Base-by-base conservation (phyloP, 2,113 vertebrate genomes). In the Glaucomys volans region DNA sequence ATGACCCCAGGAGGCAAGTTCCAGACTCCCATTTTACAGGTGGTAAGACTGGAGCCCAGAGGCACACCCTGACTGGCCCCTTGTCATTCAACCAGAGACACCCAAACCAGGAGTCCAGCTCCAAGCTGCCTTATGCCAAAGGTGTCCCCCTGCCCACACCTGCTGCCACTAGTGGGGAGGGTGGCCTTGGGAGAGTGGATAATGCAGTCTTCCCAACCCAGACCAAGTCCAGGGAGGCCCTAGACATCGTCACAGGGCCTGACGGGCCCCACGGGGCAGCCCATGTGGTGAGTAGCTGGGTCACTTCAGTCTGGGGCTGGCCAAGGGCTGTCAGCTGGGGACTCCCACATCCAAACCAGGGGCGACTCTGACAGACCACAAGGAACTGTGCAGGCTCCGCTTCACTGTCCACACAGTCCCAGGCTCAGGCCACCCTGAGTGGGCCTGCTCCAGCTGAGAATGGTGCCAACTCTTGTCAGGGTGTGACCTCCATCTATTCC, bases 371-470 rank as follows among this genome's bases (percentile, higher is more conserved):
- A 18, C 35, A 52, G 32, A 13, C 18, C 26, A 11, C 44, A 77
- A 64, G 24, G 2, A 24, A 17, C 16, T 20, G 0, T 30, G 17
- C 22, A 26, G 47, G 40, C 13, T 30, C 28, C 44, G 47, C 44
- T 5, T 88, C 13, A 1, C 2, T 8, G 12, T 50, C 22, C 59
- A 13, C 24, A 9, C 1, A 0, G 57, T 11, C 37, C 12, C 8
- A 17, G 80, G 47, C 24, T 40, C 50, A 83, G 69, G 10, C 32
- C 9, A 7, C 18, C 30, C 76, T 13, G n/a, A 79, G 75, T 17
- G 10, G 44, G 18, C 28, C 52, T 52, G 24, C 3, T 52, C 42
- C 54, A 8, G 32, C 8, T 47, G 62, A n/a, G 8, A 37, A 67
- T 2, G 32, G 11, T 42, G 17, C 26, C n/a, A n/a, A 64, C 20